These are phyloP conservation scores for Oasisia sp. DNA, from an alignment of 2,888 invertebrate genomes.

Conservation along the genomic window DNA sequence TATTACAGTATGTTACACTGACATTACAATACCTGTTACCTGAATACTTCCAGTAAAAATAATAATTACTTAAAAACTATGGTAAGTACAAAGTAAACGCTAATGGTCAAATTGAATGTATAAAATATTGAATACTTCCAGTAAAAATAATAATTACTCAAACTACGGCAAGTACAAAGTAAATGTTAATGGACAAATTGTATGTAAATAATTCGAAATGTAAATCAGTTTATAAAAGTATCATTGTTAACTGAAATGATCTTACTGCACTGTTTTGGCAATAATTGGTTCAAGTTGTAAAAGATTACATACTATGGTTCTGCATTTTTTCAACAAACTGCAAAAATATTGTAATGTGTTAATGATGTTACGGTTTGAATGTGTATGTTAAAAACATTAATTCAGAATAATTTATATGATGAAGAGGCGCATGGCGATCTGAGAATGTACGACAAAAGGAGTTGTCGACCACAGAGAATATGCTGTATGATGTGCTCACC, in stretches of 20 bases:
- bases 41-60: too few relatives aligned
- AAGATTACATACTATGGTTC: not conserved
- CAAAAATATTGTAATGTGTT: not conserved
- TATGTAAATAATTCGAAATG: not conserved
- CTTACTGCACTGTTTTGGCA: not conserved
- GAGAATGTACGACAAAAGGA: not conserved
- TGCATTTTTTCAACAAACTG: not conserved
- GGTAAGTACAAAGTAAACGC: not conserved
- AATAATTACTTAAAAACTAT: too few relatives aligned
- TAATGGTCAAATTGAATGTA: not conserved
- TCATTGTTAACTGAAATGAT: not conserved
- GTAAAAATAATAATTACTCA: too few relatives aligned
- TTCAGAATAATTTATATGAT: too few relatives aligned
- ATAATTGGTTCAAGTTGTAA: not conserved
- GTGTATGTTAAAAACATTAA: too few relatives aligned
- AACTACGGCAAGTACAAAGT: too few relatives aligned
- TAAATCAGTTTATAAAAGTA: not conserved
- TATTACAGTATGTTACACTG: too few relatives aligned
- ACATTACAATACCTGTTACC: too few relatives aligned
- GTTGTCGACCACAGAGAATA: not conserved
- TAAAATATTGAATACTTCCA: not conserved
- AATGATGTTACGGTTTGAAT: not conserved
- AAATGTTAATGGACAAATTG: too few relatives aligned
- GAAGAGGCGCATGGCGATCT: not conserved
- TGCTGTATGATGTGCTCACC: slow-evolving; percentile 69